A percentile compares a stretch with the other conserved stretches of the same genome.
These are phyloP conservation scores for Sphinx pinastri DNA, from an alignment of 2,888 invertebrate species.

Conservation along the genomic window DNA sequence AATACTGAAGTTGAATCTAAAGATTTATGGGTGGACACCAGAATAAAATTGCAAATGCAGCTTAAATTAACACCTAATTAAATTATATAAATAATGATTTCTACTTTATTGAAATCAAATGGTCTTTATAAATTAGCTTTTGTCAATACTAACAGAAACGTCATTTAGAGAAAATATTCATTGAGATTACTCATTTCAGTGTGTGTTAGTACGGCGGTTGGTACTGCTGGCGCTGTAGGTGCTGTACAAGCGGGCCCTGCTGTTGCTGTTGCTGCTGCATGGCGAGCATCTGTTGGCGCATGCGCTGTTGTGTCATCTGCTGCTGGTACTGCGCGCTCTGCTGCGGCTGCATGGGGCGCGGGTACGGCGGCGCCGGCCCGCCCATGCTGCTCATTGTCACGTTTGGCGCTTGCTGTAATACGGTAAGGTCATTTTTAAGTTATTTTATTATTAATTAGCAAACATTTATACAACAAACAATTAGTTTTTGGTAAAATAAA, in stretches of 20 bases:
- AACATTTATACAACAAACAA: too few species aligned
- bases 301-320: constrained; percentile 82
- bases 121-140: neutral
- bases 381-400: constrained; percentile 93
- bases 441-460: too few species aligned
- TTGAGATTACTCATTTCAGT: neutral
- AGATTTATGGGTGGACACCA: too few species aligned
- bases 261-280: constrained; percentile 86
- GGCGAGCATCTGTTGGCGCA: constrained; percentile 88
- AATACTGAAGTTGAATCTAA: too few species aligned
- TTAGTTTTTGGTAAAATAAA: neutral
- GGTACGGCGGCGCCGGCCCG: constrained; percentile 92
- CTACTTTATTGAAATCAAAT: neutral
- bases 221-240: constrained; percentile 76
- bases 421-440: constrained; percentile 1
- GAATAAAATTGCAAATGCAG: too few species aligned
- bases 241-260: constrained; percentile 82
- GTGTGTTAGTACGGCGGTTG: constrained; percentile 69
- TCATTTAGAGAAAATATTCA: too few species aligned
- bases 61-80: too few species aligned
- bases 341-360: constrained; percentile 83
- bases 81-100: neutral
- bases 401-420: constrained; percentile 87
- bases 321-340: constrained; percentile 86
- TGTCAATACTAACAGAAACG: too few species aligned